A percentile compares a stretch with the other conserved stretches of the same genome.
phyloP scores from a whole-genome alignment of 1,140 invertebrate species.

The Bombus affinis region DNA sequence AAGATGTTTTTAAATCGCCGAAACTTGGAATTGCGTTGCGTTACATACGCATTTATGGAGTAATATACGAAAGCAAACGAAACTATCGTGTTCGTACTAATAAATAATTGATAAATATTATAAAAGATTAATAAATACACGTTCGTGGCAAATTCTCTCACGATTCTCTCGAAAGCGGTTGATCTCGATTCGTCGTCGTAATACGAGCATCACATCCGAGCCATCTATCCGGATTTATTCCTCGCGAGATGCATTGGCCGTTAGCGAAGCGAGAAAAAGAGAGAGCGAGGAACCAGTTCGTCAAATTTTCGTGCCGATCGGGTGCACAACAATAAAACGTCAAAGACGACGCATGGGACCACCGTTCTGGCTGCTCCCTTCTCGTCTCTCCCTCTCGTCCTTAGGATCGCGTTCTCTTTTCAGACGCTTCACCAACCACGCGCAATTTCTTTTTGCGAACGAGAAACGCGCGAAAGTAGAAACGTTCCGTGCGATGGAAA shows the following conservation, averaged over 20 bases:
- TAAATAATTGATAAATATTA: too few relatives aligned
- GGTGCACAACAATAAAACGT: slow-evolving; percentile 65
- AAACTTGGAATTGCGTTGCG: too few relatives aligned
- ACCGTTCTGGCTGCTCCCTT: slow-evolving; percentile 33
- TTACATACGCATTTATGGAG: too few relatives aligned
- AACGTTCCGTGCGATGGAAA: too few relatives aligned
- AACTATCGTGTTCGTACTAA: too few relatives aligned
- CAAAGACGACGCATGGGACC: slow-evolving; percentile 52
- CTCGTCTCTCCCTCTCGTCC: not conserved
- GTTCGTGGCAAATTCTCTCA: slow-evolving; percentile 4
- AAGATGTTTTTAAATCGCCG: too few relatives aligned
- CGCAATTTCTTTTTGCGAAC: not conserved
- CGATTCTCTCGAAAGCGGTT: slow-evolving; percentile 11
- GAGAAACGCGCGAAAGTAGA: not conserved
- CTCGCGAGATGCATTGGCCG: slow-evolving; percentile 42
- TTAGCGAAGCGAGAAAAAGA: slow-evolving; percentile 48
- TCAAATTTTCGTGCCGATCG: slow-evolving; percentile 68
- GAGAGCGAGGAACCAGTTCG: slow-evolving; percentile 63
- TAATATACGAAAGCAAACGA: too few relatives aligned
- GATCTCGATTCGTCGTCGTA: slow-evolving; percentile 35
- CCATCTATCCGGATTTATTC: slow-evolving; percentile 46
- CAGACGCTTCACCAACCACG: not conserved
- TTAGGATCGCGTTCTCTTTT: slow-evolving; percentile 12
- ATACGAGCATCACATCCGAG: slow-evolving; percentile 25
- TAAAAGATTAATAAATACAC: too few relatives aligned